Conservation (phyloP, 2,113 vertebrate species). For the Neopipo cinnamomea region DNA sequence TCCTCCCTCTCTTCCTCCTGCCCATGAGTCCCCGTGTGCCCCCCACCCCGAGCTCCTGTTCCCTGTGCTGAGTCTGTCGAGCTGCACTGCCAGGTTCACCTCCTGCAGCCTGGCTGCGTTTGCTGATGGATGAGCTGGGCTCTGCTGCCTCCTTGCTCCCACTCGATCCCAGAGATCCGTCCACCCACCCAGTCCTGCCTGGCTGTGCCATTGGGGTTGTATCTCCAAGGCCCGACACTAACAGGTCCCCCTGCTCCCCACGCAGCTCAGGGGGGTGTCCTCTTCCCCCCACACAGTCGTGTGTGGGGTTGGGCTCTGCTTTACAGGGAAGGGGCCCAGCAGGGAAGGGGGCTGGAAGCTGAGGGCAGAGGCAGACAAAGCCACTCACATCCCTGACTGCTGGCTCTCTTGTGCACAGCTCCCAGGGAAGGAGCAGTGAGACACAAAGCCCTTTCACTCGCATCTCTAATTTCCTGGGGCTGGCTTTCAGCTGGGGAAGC, state of each 20-base stretch:
- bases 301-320: background rate
- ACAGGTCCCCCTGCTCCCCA: background rate
- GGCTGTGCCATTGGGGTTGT: background rate
- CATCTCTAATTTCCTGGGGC: background rate
- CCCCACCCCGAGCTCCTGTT: background rate
- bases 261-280: background rate
- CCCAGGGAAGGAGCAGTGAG: background rate
- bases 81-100: fast-evolving
- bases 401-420: background rate
- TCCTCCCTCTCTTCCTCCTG: background rate
- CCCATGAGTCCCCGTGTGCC: fast-evolving
- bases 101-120: background rate
- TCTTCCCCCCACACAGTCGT: background rate
- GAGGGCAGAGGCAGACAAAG: constrained; percentile 2
- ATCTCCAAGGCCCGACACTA: background rate
- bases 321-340: background rate
- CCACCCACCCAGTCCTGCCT: background rate
- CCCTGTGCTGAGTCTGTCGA: background rate
- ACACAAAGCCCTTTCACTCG: background rate
- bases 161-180: background rate
- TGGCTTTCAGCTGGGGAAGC: background rate
- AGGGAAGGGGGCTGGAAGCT: constrained; percentile 7
- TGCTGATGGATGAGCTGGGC: background rate
- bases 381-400: background rate
- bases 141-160: background rate